Evolutionary conservation across 2,113 vertebrate genomes (phyloP).

Genomic region (Ranitomeya imitator): DNA sequence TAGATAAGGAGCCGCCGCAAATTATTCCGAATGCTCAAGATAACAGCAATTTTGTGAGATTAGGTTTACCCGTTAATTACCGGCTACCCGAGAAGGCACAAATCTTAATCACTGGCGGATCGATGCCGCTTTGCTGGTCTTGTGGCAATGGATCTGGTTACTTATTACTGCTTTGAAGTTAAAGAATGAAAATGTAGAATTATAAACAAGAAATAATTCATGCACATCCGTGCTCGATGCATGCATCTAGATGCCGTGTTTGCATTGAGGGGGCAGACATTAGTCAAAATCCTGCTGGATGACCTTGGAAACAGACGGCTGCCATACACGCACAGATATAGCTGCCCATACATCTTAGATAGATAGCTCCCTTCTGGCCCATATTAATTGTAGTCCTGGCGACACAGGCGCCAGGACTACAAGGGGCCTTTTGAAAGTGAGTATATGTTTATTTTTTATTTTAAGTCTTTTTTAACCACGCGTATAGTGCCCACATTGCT

Average conservation of each 20-base stretch:
- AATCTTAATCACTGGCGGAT: not conserved
- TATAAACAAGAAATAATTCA: not conserved
- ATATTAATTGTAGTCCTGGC: too few relatives aligned
- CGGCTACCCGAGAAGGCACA: not conserved
- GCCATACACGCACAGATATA: not conserved
- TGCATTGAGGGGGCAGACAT: too few relatives aligned
- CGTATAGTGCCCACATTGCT: too few relatives aligned
- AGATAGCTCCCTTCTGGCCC: too few relatives aligned
- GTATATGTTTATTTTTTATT: too few relatives aligned
- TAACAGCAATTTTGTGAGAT: slow-evolving; percentile 68
- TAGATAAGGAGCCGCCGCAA: slow-evolving; percentile 71
- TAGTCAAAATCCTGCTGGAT: not conserved
- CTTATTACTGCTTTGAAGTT: slow-evolving; percentile 4
- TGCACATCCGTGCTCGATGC: not conserved
- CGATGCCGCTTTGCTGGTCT: not conserved
- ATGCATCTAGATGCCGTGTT: too few relatives aligned
- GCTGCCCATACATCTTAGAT: too few relatives aligned
- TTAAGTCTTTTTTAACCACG: too few relatives aligned
- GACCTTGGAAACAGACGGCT: not conserved
- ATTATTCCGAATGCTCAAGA: slow-evolving; percentile 67
- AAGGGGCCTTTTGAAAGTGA: too few relatives aligned
- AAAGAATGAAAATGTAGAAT: not conserved
- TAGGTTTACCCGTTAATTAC: slow-evolving; percentile 57
- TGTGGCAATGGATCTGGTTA: not conserved
- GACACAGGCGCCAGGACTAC: too few relatives aligned